A percentile compares a stretch with the other conserved stretches of the same genome.
These are phyloP conservation scores for Aleadryas rufinucha DNA, from an alignment of 2,113 vertebrate genomes.

Conservation along the genomic window DNA sequence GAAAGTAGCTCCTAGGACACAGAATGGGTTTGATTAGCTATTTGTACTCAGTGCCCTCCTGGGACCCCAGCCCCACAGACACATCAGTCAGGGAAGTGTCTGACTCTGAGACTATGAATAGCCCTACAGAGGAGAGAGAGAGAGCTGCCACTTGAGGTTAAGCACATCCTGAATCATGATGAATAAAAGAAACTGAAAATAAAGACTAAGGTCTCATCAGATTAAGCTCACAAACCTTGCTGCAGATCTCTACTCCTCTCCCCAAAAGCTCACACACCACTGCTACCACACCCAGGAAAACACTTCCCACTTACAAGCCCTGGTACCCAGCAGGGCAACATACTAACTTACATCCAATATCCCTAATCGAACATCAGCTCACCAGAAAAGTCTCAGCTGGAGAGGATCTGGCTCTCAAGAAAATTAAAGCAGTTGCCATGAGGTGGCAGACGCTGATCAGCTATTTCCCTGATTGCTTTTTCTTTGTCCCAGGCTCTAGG, in stretches of 20 bases:
- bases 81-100: fast-evolving
- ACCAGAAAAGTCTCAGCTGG: background rate
- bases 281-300: fast-evolving
- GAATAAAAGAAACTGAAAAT: background rate
- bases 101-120: fast-evolving
- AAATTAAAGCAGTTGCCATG: background rate
- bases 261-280: fast-evolving
- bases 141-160: background rate
- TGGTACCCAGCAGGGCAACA: fast-evolving
- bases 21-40: background rate
- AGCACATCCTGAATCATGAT: background rate
- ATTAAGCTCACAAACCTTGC: fast-evolving
- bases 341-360: background rate
- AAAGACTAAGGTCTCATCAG: background rate
- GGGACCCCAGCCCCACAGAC: background rate
- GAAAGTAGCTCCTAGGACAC: background rate
- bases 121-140: background rate
- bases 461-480: background rate
- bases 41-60: background rate
- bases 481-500: background rate
- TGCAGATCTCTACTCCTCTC: background rate
- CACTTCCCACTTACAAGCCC: background rate
- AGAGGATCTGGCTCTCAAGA: background rate
- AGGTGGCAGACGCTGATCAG: conserved; percentile 13
- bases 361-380: background rate